Evolutionary conservation across 53 echinoderm and acorn worm species (phyloP), one percentile per base, ranked within the genome.

Genomic region (Mesocentrotus franciscanus): DNA sequence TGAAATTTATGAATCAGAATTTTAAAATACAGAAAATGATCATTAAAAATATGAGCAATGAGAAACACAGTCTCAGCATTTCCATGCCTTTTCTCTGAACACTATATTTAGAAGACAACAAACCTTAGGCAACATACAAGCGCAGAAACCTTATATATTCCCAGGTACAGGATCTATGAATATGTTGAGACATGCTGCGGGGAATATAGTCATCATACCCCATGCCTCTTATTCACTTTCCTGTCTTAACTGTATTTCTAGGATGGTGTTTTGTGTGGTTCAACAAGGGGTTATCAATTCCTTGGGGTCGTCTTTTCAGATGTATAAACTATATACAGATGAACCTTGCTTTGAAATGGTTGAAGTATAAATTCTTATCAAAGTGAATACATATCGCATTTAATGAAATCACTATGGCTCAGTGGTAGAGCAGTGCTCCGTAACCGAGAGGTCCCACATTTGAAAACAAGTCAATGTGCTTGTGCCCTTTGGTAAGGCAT

Each of bases 131-230:
- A 84, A 84, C 84, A 84, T 8, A 84, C 55, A 49, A 84, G 1
- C 13, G n/a, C 58, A 87, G 12, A 85, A 27, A 87, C 11, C 1
- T 58, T 12, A 87, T 57, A 13, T 57, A 87, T 87, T 87, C 59
- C 56, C 57, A 87, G 26, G 57, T 57, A 87, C 24, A 87, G 87
- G 58, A 87, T 87, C 56, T 56, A 42, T 58, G 57, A 87, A 58
- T 57, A 87, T 29, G 58, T 87, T 87, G 29, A 57, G 56, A 87
- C 57, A 16, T 58, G 58, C 87, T 87, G 59, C 26, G 1, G 87
- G 87, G 87, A 87, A 58, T 87, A 87, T 57, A 57, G 87, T 87
- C 87, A 87, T 87, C 58, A 87, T 58, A 87, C 57, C 87, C 87
- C 39, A 87, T 87, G 87, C n/a, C 58, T 27, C 6, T 58, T 87